Percentiles rank a stretch among this genome's conserved stretches.
These are phyloP conservation scores for Bombyx mori DNA, from an alignment of 1,140 invertebrate genomes.

Conservation along the genomic window ASM3026992v2 NC_085127.1:6829501-6830000, in stretches of 20 bases:
- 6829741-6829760: conserved; percentile 35
- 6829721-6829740: conserved; percentile 46
- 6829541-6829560: too few relatives aligned
- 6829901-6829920: conserved; percentile 47
- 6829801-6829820: conserved; percentile 43
- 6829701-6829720: conserved; percentile 50
- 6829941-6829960: conserved; percentile 38
- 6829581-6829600: neutral
- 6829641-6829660: conserved; percentile 10
- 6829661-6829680: conserved; percentile 17
- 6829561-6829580: too few relatives aligned
- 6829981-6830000: conserved; percentile 24
- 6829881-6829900: conserved; percentile 41
- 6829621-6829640: conserved; percentile 5
- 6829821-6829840: conserved; percentile 40
- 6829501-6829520: too few relatives aligned
- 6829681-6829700: conserved; percentile 21
- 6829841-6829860: conserved; percentile 50
- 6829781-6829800: conserved; percentile 40
- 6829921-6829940: conserved; percentile 33
- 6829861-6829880: conserved; percentile 33
- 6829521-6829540: too few relatives aligned
- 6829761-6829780: conserved; percentile 41
- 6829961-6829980: conserved; percentile 37
- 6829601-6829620: neutral